These are phyloP conservation scores for Ips nitidus DNA, from an alignment of 1,140 invertebrate species.

Conservation along the genomic window DNA sequence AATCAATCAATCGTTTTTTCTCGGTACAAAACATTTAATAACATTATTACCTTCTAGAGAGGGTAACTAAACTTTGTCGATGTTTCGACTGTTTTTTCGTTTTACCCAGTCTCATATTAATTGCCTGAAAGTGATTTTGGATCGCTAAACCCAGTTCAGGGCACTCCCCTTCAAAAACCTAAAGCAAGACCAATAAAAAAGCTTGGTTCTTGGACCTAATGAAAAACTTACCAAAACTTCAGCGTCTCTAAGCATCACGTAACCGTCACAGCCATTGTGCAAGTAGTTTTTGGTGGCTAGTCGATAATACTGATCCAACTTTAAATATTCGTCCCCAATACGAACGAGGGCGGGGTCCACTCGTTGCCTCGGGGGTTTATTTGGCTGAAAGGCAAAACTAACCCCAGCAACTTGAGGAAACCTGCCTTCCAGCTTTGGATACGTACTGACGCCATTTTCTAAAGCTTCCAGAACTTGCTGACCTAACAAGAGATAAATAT, in stretches of 20 bases:
- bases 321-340: slow-evolving; percentile 82
- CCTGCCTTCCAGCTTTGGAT: slow-evolving; percentile 78
- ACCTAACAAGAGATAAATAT: slow-evolving; percentile 55
- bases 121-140: slow-evolving; percentile 87
- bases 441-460: slow-evolving; percentile 75
- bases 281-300: slow-evolving; percentile 83
- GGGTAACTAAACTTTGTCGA: slow-evolving; percentile 77
- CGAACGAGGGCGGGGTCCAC: slow-evolving; percentile 73
- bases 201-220: neutral
- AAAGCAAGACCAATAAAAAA: slow-evolving; percentile 10
- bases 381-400: slow-evolving; percentile 82
- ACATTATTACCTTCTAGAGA: slow-evolving; percentile 65
- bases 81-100: slow-evolving; percentile 74
- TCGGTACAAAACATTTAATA: neutral
- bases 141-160: slow-evolving; percentile 78
- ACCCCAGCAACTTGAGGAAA: slow-evolving; percentile 83
- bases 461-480: slow-evolving; percentile 69
- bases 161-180: slow-evolving; percentile 81
- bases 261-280: slow-evolving; percentile 80
- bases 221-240: slow-evolving; percentile 54
- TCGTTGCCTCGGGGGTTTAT: slow-evolving; percentile 66
- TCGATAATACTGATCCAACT: slow-evolving; percentile 70
- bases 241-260: slow-evolving; percentile 73
- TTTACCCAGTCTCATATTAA: slow-evolving; percentile 73
- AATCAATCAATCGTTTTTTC: neutral